Percentiles rank a stretch among this genome's conserved stretches.
phyloP scores from a whole-genome alignment of 2,888 invertebrate genomes.

The Idaea dimidiata region DNA sequence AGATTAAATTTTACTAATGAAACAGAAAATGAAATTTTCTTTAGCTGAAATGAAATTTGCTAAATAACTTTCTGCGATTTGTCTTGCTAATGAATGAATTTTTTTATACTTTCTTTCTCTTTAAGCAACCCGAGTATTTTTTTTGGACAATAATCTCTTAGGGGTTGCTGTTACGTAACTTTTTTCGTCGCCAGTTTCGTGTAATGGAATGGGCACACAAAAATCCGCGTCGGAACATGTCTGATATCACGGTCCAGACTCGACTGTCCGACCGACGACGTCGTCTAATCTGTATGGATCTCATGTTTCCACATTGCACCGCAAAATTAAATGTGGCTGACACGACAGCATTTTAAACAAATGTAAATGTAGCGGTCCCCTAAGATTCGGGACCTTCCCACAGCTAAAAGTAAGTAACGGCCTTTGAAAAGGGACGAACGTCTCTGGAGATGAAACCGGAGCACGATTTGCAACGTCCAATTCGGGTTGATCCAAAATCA shows the following conservation, averaged over 20 bases:
- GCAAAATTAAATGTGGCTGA: constrained; percentile 42
- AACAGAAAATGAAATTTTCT: constrained; percentile 72
- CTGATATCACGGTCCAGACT: constrained; percentile 9
- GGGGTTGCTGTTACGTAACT: constrained; percentile 8
- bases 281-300: constrained; percentile 30
- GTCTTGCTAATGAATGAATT: constrained; percentile 58
- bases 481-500: constrained; percentile 45
- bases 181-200: background rate
- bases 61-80: constrained; percentile 64
- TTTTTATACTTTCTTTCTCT: constrained; percentile 35
- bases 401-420: constrained; percentile 43
- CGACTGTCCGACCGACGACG: constrained; percentile 1
- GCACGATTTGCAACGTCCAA: constrained; percentile 39
- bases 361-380: constrained; percentile 42
- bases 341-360: constrained; percentile 45
- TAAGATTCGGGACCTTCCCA: constrained; percentile 38
- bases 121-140: constrained; percentile 23
- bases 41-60: constrained; percentile 56
- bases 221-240: constrained; percentile 2
- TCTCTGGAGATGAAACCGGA: constrained; percentile 44
- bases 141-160: constrained; percentile 23
- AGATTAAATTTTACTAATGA: constrained; percentile 75
- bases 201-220: background rate
- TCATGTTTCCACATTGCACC: constrained; percentile 28
- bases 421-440: constrained; percentile 43